These are phyloP conservation scores for Acanthurus leucopareius DNA, from an alignment of 2,797 vertebrate genomes.

Conservation along the genomic window DNA sequence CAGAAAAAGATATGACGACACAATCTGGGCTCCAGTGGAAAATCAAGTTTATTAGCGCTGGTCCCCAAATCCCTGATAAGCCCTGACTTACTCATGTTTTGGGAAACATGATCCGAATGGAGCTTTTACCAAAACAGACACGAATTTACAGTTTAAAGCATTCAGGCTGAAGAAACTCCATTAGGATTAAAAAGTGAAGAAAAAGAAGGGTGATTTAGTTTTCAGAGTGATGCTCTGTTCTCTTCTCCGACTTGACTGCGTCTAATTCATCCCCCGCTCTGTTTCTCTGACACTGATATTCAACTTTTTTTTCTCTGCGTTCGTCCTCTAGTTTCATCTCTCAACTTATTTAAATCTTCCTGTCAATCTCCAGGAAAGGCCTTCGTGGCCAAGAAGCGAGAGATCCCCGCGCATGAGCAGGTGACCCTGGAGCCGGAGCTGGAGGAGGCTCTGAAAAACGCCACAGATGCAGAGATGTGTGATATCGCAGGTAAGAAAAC, in stretches of 20 bases:
- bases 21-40: constrained; percentile 18
- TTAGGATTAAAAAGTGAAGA: neutral
- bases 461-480: constrained; percentile 97
- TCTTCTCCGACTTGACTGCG: neutral
- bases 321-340: neutral
- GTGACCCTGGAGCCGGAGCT: constrained; percentile 94
- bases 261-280: too few relatives aligned
- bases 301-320: too few relatives aligned
- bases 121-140: constrained; percentile 42
- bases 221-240: neutral
- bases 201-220: neutral
- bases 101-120: constrained; percentile 42
- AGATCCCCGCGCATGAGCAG: constrained; percentile 90
- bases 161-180: neutral
- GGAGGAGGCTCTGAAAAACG: constrained; percentile 94
- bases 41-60: constrained; percentile 28
- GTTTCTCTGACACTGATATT: too few relatives aligned
- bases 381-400: constrained; percentile 88
- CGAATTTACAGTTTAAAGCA: neutral
- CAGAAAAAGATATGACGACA: neutral
- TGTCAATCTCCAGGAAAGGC: constrained; percentile 85
- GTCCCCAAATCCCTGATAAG: constrained; percentile 43
- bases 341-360: neutral
- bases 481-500: constrained; percentile 91
- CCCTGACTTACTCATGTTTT: constrained; percentile 33